Evolutionary conservation across 2,113 vertebrate genomes (phyloP), one percentile per base, ranked within the genome.

Genomic region (Ophthalmolycus amberensis): DNA sequence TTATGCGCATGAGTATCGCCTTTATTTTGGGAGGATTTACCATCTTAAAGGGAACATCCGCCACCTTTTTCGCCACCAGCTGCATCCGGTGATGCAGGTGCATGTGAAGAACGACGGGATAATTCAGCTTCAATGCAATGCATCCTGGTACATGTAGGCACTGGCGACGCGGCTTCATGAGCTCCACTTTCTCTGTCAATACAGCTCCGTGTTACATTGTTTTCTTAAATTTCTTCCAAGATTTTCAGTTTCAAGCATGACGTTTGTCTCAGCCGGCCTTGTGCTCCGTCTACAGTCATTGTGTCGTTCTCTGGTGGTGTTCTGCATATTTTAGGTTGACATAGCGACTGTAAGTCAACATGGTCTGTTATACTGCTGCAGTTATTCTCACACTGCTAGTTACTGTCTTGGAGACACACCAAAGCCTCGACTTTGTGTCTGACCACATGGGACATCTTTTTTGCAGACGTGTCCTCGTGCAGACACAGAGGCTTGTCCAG

Each of bases 401-500:
- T 32, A n/a, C 66, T 38, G 77, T 81, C 63, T 78, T 58, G 34
- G 46, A 67, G 71, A 72, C 37, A 4, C 25, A 56, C 38, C 18
- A 16, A 67, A 72, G 18, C 27, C 14, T 38, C n/a, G 69, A 58
- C 64, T 78, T 25, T 77, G 52, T 60, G 58, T 74, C 77, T 34
- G 5, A 89, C 87, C 86, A 74, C 79, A 78, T 5, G 60, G 25
- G 64, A 75, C 40, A 44, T 72, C 18, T 83, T 84, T 86, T 69
- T 86, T 40, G 38, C 38, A 91, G 84, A 85, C 88, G 79, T 84
- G 78, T 85, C 46, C 27, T 87, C 70, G 80, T 82, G 71, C 82
- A 68, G 78, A 71, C 59, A 52, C 71, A 80, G 82, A 79, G 67
- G 34, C 18, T n/a, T 62, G 42, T 76, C 63, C 59, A 25, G 65